Conservation (phyloP, 2,113 vertebrate species). For the Macrotus californicus region DNA sequence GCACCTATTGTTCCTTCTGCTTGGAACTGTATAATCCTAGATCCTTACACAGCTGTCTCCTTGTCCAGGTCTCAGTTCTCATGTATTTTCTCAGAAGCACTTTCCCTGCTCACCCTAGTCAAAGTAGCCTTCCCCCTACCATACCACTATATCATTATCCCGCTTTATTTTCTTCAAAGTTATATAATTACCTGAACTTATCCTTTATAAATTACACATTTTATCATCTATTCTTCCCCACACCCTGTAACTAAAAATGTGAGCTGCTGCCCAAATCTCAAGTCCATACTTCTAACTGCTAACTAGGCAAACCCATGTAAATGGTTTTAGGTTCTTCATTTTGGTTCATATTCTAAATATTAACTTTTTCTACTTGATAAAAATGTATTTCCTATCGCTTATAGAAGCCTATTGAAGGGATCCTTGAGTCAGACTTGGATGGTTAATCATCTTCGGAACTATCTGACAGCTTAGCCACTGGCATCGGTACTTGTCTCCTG, state of each 20-base stretch:
- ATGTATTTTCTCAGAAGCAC: neutral
- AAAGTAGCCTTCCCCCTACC: too few relatives aligned
- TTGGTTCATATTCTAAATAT: neutral
- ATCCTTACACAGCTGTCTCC: rapidly evolving
- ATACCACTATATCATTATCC: neutral
- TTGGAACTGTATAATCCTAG: neutral
- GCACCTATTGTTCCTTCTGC: neutral
- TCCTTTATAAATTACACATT: neutral
- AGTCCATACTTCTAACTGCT: neutral
- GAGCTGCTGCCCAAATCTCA: neutral
- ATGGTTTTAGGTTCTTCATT: neutral
- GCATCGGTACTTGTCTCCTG: neutral
- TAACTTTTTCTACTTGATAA: neutral
- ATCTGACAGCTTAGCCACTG: neutral
- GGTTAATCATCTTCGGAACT: neutral
- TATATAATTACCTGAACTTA: neutral
- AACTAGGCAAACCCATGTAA: neutral
- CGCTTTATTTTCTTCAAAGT: neutral
- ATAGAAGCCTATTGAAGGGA: neutral
- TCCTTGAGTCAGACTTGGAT: neutral
- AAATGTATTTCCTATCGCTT: neutral
- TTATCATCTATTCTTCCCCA: neutral
- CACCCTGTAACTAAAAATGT: neutral
- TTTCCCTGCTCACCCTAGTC: neutral
- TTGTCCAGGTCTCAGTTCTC: neutral